Conservation (phyloP, 2,113 vertebrate species). For the Peromyscus maniculatus region DNA sequence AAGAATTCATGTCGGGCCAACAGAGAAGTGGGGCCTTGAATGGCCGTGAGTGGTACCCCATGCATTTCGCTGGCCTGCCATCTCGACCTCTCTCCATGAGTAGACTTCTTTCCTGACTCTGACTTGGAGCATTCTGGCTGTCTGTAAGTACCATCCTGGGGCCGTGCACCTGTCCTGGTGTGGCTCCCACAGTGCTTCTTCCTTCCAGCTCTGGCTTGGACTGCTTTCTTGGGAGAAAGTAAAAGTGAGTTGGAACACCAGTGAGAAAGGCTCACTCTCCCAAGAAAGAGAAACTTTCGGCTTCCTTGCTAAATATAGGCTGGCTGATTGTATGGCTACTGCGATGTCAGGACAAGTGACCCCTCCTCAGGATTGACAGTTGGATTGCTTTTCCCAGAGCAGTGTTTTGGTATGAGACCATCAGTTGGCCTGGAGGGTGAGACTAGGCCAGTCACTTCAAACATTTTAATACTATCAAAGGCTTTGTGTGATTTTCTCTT, state of each 20-base stretch:
- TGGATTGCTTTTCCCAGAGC: not conserved
- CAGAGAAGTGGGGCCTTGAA: fast-evolving
- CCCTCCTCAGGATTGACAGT: not conserved
- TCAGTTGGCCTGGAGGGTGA: not conserved
- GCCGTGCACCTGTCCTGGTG: fast-evolving
- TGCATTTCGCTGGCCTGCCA: no score
- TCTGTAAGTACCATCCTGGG: not conserved
- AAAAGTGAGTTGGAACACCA: fast-evolving
- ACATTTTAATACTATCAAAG: conserved; percentile 29
- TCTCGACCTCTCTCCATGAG: not conserved
- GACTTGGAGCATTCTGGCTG: not conserved
- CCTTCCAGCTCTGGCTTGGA: not conserved
- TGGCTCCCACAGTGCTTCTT: not conserved
- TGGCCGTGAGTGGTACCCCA: fast-evolving
- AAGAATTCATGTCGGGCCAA: not conserved
- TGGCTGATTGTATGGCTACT: not conserved
- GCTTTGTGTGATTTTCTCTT: not conserved
- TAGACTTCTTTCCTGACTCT: not conserved
- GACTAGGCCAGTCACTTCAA: not conserved
- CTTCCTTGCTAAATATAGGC: not conserved
- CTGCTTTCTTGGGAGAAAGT: not conserved
- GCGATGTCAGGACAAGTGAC: not conserved
- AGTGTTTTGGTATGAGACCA: not conserved
- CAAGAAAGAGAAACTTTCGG: fast-evolving
- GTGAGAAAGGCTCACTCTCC: not conserved